Evolutionary conservation across 2,888 invertebrate genomes (phyloP), one percentile per base, ranked within the genome.

Genomic region (Metellina segmentata): DNA sequence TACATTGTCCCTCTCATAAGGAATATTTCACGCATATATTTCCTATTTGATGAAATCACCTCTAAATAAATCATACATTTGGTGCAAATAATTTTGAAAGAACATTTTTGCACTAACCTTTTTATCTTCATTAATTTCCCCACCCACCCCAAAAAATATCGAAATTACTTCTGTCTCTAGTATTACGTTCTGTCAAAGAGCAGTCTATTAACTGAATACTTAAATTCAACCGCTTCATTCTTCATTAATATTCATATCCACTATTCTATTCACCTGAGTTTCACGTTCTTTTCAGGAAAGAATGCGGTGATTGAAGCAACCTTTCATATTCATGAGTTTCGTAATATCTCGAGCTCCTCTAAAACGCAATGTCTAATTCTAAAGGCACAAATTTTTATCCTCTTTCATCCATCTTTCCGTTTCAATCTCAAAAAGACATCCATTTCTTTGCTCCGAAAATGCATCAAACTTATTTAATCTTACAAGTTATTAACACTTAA

Each of bases 241-340:
- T 16, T 61, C 61, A 61, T 61, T 16, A 61, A 61, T 61, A 61
- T 61, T 61, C 61, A 61, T 61, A 61, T 8, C 7, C 11, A 11
- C 61, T 61, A 61, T 61, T 11, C 61, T 61, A 61, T 61, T 61
- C 61, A 61, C 61, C 16, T 8, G 61, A 61, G 61, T 61, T 61
- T 61, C 61, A 5, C 6, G 61, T 61, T 52, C 2, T 20, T 78
- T n/a, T 78, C 51, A 52, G 7, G 9, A 19, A 72, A 11, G 48
- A 75, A 75, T 78, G 51, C 20, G 9, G 16, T 6, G 16, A 49
- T 13, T 48, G 8, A 13, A 52, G 16, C n/a, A 9, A n/a, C 52
- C 52, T 52, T 78, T 78, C 51, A 78, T 78, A 78, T 78, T 78
- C 78, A 78, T 78, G 78, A 78, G 78, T 52, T 52, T 34, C 19